Base-by-base conservation (phyloP, 2,797 vertebrate genomes). In the Epinephelus malabaricus region DNA sequence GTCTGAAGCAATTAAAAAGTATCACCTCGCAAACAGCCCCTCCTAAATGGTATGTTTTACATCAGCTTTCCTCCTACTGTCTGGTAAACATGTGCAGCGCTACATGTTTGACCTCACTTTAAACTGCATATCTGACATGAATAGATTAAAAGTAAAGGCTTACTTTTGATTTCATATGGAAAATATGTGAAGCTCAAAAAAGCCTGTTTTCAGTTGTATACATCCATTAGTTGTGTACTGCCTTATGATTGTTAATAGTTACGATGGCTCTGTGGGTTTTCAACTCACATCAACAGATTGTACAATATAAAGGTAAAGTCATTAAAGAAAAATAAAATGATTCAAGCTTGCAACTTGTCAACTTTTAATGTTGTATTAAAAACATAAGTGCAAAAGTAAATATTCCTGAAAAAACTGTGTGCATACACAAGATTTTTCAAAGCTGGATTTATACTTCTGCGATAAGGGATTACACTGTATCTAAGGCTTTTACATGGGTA, bases 1-100 rank as follows among this genome's bases (percentile, higher is more conserved):
- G 94, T 95, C 93, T 94, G 91, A 93, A 90, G 93, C 93, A 96
- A 96, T 96, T 96, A 96, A 95, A 95, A 96, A 93, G 85, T 94
- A 94, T 94, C 93, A 93, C 92, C 88, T 92, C 89, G 56, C 86
- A 94, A 94, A 92, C 91, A 94, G 85, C 86, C 81, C 76, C 79
- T 84, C 85, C 82, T 89, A 89, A 91, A 92, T 82, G 81, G 14
- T 69, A 74, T 83, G 78, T 86, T 93, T 91, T 87, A 90, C 82
- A 88, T 86, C 81, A 75, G 82, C 83, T 73, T 83, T 83, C 85
- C 84, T 85, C 83, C 67, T 65, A 71, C 80, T 86, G 78, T 85
- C 64, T 75, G 64, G 60, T 78, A 86, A 89, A 81, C 65, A 76
- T 63, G 72, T 71, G 70, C 46, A 2, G 65, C 9, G 15, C 59